These are phyloP conservation scores for Xerus inauris DNA, from an alignment of 2,113 vertebrate genomes.

Conservation along the genomic window DNA sequence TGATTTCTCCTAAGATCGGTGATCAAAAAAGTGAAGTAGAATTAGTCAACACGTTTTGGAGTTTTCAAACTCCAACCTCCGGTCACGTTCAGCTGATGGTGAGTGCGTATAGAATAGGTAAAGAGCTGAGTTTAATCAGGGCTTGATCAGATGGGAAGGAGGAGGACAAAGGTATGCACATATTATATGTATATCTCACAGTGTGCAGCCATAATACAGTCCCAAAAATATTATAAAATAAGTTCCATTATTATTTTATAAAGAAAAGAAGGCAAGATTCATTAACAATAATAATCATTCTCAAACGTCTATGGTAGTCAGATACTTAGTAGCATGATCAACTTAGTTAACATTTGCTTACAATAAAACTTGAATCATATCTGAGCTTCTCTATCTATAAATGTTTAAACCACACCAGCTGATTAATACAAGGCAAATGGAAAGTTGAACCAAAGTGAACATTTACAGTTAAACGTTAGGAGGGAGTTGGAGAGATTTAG, in stretches of 20 bases:
- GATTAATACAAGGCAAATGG: slow-evolving; percentile 77
- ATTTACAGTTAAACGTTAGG: slow-evolving; percentile 76
- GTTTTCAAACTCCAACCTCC: neutral
- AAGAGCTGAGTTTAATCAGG: too few relatives aligned
- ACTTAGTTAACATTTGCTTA: slow-evolving; percentile 65
- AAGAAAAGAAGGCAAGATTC: slow-evolving; percentile 48
- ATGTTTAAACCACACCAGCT: slow-evolving; percentile 69
- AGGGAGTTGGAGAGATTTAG: slow-evolving; percentile 75
- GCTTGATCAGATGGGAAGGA: too few relatives aligned
- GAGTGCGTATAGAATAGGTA: too few relatives aligned
- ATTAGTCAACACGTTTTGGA: neutral
- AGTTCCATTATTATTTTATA: slow-evolving; percentile 35
- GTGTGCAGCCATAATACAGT: neutral
- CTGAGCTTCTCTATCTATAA: slow-evolving; percentile 66
- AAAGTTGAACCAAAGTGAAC: slow-evolving; percentile 75
- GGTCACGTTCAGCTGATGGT: neutral
- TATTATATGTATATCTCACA: neutral
- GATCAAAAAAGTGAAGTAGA: neutral
- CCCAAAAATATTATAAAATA: neutral
- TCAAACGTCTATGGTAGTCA: slow-evolving; percentile 55
- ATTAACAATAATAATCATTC: slow-evolving; percentile 43
- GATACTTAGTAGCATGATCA: slow-evolving; percentile 51
- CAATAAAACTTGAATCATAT: slow-evolving; percentile 61
- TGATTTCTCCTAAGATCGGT: neutral
- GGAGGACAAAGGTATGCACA: neutral